Base-by-base conservation (phyloP, 2,113 vertebrate species). In the Coturnix japonica region DNA sequence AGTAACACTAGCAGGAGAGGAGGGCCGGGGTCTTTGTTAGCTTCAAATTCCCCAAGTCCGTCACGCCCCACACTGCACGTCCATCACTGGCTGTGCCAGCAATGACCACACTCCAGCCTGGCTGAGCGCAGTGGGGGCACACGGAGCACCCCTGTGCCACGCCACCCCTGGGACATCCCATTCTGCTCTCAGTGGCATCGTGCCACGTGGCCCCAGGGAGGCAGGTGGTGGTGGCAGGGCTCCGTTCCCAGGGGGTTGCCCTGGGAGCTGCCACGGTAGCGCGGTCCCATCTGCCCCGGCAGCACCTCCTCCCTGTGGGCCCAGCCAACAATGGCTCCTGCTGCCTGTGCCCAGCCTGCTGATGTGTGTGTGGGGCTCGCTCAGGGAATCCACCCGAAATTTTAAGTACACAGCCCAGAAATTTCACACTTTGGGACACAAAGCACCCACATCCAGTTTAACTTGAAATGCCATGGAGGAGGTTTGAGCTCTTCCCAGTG, bases 231-330 rank as follows among this genome's bases (percentile, higher is more conserved):
- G 70, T 15, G 87, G 84, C 85, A 26, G 59, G 54, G 71, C 72
- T 61, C 30, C 3, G 5, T 31, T 53, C 77, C 69, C 78, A 7
- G 2, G 63, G 41, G 70, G 47, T 69, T 69, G 85, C 96, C 94
- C 88, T 70, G 57, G 94, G 92, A 95, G 39, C 49, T 28, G 17
- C 78, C 6, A 83, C 92, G 54, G 92, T 80, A 87, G 88, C 46
- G n/a, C 81, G 44, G 80, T 93, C 81, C 96, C 95, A 96, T 94
- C 95, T 96, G 95, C 93, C 90, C 80, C 12, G 56, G 80, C 67
- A 17, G 64, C 28, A 35, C 85, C 88, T 81, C 63, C 65, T 96
- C 89, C 94, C 94, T 5, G 2, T 4, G 90, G 94, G 81, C 94
- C 88, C 86, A 80, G 0, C 74, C 79, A 71, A 94, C 94, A 96